Evolutionary conservation across 2,797 vertebrate species (phyloP).

Genomic region (Eidolon dupreanum): DNA sequence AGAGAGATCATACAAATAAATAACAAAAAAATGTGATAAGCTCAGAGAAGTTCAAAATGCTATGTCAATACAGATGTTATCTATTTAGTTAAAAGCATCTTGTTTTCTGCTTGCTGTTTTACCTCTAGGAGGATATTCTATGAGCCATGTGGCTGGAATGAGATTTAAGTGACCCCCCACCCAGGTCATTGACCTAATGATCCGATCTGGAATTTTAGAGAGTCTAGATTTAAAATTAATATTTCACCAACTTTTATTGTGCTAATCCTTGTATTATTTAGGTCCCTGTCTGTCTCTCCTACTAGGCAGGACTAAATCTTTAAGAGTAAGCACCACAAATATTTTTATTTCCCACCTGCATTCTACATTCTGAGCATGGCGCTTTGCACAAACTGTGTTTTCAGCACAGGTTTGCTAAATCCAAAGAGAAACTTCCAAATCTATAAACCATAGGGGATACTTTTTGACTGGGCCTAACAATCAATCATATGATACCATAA

Average conservation of each 20-base stretch:
- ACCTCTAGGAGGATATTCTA: background rate
- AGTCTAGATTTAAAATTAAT: background rate
- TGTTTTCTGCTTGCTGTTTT: background rate
- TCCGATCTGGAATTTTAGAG: background rate
- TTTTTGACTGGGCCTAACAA: background rate
- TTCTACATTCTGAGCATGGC: background rate
- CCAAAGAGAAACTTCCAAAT: background rate
- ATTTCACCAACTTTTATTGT: background rate
- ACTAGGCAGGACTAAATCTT: background rate
- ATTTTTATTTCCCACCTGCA: background rate
- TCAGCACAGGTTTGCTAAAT: slow-evolving; percentile 13
- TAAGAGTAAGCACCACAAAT: background rate
- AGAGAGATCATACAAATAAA: background rate
- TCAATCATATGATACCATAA: background rate
- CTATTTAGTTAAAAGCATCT: background rate
- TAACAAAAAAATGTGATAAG: background rate
- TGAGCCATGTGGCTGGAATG: background rate
- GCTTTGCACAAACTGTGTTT: background rate
- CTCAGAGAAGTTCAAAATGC: background rate
- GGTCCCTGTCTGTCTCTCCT: background rate
- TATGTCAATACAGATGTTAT: background rate
- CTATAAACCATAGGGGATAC: background rate
- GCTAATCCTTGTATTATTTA: background rate
- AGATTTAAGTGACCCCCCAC: background rate
- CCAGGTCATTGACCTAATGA: background rate